Conservation (phyloP, 2,797 vertebrate species). For the Malurus splendens region DNA sequence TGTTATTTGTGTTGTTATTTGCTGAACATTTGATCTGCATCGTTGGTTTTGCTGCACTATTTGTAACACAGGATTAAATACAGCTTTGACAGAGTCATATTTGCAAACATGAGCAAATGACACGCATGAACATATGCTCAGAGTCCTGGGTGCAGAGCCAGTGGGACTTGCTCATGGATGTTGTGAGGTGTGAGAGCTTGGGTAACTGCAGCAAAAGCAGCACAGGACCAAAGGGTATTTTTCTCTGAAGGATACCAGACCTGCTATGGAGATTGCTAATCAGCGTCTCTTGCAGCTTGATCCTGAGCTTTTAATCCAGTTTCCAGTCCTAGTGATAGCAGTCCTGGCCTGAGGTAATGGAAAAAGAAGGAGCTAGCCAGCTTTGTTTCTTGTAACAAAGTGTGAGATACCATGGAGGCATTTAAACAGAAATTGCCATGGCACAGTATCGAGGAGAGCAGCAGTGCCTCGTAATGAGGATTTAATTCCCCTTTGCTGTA, state of each 20-base stretch:
- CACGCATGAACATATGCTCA: neutral
- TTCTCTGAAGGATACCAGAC: neutral
- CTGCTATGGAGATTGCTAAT: neutral
- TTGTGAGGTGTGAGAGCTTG: neutral
- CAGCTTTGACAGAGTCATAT: neutral
- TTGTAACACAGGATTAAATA: neutral
- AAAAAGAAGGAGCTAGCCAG: neutral
- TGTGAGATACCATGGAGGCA: neutral
- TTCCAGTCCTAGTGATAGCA: constrained; percentile 2
- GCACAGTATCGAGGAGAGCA: neutral
- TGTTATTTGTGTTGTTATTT: neutral
- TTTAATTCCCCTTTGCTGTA: constrained; percentile 24
- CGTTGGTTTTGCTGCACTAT: neutral
- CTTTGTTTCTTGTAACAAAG: neutral
- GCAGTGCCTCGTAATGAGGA: neutral
- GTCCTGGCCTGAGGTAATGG: neutral
- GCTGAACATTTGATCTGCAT: neutral
- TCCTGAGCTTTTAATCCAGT: constrained; percentile 49
- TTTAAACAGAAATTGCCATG: neutral
- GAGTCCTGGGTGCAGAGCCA: neutral
- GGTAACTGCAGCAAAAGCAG: neutral
- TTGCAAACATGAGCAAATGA: neutral
- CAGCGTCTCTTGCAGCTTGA: neutral
- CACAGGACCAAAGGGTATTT: neutral
- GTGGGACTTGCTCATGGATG: accelerated